These are phyloP conservation scores for Dasypogon diadema DNA, from an alignment of 2,888 invertebrate genomes.

Conservation along the genomic window DNA sequence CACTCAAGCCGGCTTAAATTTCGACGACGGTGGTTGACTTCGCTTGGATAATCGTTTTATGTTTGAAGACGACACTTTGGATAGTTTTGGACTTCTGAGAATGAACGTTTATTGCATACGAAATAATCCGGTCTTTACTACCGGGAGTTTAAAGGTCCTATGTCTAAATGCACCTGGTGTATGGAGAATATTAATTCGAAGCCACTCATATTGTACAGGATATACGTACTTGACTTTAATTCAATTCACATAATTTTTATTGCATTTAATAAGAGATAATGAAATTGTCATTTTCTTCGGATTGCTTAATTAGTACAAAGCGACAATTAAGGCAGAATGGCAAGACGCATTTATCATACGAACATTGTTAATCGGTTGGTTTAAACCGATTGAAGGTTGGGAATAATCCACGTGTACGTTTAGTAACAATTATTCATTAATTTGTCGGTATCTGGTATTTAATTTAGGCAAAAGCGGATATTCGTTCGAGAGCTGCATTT, in stretches of 20 bases:
- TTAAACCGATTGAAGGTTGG: background rate
- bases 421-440: no score
- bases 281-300: background rate
- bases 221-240: background rate
- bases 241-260: background rate
- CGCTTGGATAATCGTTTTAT: background rate
- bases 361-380: background rate
- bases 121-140: background rate
- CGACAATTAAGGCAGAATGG: no score
- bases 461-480: no score
- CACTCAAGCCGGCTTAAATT: background rate
- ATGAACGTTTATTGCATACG: background rate
- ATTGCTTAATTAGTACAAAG: background rate
- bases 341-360: background rate
- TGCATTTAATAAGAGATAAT: background rate
- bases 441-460: background rate
- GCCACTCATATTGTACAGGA: constrained; percentile 13
- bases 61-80: background rate
- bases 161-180: background rate
- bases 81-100: constrained; percentile 31
- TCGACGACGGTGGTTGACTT: background rate
- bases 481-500: background rate
- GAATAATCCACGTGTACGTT: background rate
- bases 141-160: constrained; percentile 22
- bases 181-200: constrained; percentile 10